Evolutionary conservation across 2,797 vertebrate genomes (phyloP).

Genomic region (Orestias chungarensis): DNA sequence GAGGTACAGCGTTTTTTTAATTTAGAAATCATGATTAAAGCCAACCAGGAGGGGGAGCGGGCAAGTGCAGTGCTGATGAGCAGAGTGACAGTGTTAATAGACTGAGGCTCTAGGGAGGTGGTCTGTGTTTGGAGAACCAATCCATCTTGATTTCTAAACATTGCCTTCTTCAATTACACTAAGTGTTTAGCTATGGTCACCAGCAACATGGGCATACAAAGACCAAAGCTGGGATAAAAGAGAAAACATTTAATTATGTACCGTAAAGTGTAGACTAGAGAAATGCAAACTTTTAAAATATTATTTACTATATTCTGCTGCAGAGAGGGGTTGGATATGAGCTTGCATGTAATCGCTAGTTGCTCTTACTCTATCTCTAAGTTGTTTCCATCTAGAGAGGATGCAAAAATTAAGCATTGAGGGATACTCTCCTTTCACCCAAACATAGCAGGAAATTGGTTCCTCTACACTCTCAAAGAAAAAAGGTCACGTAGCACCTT

Average conservation of each 20-base stretch:
- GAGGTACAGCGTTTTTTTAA: conserved; percentile 70
- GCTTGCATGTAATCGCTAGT: conserved; percentile 56
- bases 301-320: conserved; percentile 29
- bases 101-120: conserved; percentile 78
- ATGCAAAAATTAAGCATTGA: conserved; percentile 74
- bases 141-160: conserved; percentile 83
- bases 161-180: conserved; percentile 82
- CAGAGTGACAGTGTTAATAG: conserved; percentile 84
- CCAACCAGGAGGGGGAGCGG: conserved; percentile 66
- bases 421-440: conserved; percentile 71
- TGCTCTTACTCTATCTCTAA: conserved; percentile 61
- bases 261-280: conserved; percentile 46
- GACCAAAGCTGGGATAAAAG: conserved; percentile 25
- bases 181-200: conserved; percentile 73
- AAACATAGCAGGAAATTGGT: conserved; percentile 70
- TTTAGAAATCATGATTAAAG: conserved; percentile 80
- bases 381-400: conserved; percentile 69
- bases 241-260: conserved; percentile 27
- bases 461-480: conserved; percentile 61
- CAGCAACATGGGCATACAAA: conserved; percentile 50
- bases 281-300: conserved; percentile 35
- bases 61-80: conserved; percentile 82
- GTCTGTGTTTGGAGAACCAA: conserved; percentile 72
- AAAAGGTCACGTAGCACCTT: conserved; percentile 69
- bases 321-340: conserved; percentile 53